Percentiles rank a stretch among this genome's conserved stretches.
Evolutionary conservation across 2,888 invertebrate species (phyloP).

Genomic region (Iphiclides podalirius): DNA sequence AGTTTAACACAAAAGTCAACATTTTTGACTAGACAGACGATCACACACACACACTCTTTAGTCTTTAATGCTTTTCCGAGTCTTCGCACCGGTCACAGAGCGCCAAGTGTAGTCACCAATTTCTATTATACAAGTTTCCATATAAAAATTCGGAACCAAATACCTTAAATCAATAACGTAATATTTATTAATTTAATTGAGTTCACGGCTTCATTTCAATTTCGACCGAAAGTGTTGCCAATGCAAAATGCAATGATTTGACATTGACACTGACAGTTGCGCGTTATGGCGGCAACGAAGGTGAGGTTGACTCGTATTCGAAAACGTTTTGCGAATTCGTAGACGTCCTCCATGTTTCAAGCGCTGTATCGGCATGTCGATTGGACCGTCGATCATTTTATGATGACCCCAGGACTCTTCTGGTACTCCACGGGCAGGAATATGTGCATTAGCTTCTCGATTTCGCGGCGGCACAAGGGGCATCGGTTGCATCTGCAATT

Average conservation of each 20-base stretch:
- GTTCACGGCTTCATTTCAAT: neutral
- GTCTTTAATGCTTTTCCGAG: neutral
- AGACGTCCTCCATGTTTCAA: conserved; percentile 17
- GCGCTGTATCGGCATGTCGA: neutral
- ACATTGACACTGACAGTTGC: conserved; percentile 8
- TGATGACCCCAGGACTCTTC: conserved; percentile 49
- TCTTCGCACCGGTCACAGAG: conserved; percentile 6
- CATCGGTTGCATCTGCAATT: conserved; percentile 84
- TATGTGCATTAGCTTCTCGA: conserved; percentile 85
- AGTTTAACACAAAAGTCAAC: conserved; percentile 41
- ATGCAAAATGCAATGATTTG: neutral
- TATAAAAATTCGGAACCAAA: neutral
- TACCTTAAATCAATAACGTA: no score
- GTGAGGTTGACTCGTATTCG: neutral
- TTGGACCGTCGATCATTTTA: conserved; percentile 50
- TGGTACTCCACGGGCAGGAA: conserved; percentile 83
- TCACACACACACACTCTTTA: conserved; percentile 46
- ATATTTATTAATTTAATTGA: neutral
- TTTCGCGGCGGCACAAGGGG: conserved; percentile 86
- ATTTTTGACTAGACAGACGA: conserved; percentile 67
- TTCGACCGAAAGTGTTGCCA: conserved; percentile 4
- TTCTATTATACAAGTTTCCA: neutral
- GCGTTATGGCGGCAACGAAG: conserved; percentile 8
- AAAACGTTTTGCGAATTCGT: conserved; percentile 18
- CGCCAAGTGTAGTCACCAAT: neutral